Evolutionary conservation across 2,797 vertebrate species (phyloP).

Genomic region (Characodon lateralis): DNA sequence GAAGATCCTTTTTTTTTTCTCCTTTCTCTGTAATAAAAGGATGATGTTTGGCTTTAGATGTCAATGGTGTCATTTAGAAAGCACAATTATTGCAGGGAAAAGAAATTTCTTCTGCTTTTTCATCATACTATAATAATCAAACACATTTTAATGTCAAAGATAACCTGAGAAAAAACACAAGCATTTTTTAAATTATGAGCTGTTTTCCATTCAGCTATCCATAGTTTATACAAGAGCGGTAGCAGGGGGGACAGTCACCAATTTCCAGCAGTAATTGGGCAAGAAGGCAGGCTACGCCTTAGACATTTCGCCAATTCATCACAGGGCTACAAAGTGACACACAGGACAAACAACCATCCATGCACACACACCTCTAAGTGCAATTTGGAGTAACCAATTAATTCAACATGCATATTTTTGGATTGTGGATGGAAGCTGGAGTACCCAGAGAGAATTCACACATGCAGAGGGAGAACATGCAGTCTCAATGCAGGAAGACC

Average conservation of each 20-base stretch:
- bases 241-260: background rate
- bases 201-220: background rate
- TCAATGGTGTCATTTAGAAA: background rate
- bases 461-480: background rate
- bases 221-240: background rate
- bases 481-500: background rate
- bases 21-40: slow-evolving; percentile 8
- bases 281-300: background rate
- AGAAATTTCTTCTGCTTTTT: background rate
- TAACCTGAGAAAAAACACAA: background rate
- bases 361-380: background rate
- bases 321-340: background rate
- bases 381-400: background rate
- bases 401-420: background rate
- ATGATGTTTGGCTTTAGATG: background rate
- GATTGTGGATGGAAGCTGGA: background rate
- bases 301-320: background rate
- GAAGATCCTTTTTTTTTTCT: background rate
- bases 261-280: background rate
- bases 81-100: no score
- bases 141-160: background rate
- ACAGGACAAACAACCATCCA: background rate
- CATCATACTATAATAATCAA: background rate
- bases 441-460: background rate
- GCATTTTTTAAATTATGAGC: background rate